Percentiles rank a stretch among this genome's conserved stretches.
phyloP scores from a whole-genome alignment of 53 echinoderm and acorn worm species.

The Hippasteria phrygiana region DNA sequence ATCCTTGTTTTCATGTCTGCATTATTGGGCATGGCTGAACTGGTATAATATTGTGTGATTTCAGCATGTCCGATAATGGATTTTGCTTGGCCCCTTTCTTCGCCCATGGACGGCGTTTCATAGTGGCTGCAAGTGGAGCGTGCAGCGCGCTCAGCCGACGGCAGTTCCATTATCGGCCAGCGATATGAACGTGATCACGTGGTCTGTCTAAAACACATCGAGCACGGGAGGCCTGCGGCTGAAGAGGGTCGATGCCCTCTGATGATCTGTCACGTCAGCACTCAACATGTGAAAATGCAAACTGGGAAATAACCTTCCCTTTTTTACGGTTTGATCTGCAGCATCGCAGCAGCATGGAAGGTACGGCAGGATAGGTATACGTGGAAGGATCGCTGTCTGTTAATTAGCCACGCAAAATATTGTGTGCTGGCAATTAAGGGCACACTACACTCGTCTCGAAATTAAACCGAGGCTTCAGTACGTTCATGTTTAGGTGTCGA shows the following conservation, averaged over 20 bases:
- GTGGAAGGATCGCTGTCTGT: too few species aligned
- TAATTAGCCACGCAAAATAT: too few species aligned
- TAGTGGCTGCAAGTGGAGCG: neutral
- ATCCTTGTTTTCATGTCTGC: neutral
- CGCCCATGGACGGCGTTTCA: neutral
- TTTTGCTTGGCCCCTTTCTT: neutral
- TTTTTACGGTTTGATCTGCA: too few species aligned
- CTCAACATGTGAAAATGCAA: too few species aligned
- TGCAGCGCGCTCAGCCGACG: conserved; percentile 17
- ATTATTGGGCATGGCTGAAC: neutral
- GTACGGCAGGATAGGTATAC: too few species aligned
- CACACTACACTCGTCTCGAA: too few species aligned
- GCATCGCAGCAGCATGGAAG: too few species aligned
- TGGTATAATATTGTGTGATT: conserved; percentile 10
- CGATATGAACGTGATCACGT: neutral
- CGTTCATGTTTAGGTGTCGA: too few species aligned
- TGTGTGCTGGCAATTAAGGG: too few species aligned
- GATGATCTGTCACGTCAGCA: neutral
- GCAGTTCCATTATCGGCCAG: conserved; percentile 19
- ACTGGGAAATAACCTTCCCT: too few species aligned
- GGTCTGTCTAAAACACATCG: neutral
- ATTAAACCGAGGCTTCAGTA: too few species aligned
- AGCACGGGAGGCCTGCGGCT: neutral
- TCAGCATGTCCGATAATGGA: conserved; percentile 5
- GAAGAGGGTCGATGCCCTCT: neutral